Base-by-base conservation (phyloP, 2,888 invertebrate genomes). In the Idaea straminata region DNA sequence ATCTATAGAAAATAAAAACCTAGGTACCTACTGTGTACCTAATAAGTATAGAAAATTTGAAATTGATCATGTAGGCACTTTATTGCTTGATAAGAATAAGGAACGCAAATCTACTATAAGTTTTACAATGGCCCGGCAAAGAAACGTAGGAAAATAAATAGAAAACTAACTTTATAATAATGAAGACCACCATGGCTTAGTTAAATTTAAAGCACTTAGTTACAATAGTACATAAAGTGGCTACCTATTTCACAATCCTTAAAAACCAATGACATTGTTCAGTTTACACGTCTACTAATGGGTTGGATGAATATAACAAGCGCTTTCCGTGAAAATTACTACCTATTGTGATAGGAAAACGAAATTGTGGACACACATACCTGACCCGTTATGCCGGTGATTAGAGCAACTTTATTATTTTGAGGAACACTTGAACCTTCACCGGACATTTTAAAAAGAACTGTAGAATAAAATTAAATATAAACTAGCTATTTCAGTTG, bases 321-420 rank as follows among this genome's bases (percentile, higher is more conserved):
- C 58, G 61, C 61, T 60, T 61, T 25, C 35, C 25, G 63, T 16
- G 57, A 61, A 61, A 57, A 13, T 38, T 7, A 25, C 58, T 38
- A 38, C 47, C 13, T 7, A 47, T 47, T 47, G 47, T 47, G 10
- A 6, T 5, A 47, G 47, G 59, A 62, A 34, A 62, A 47, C 36
- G 7, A 35, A 61, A 63, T 66, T 64, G 61, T 57, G 34, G 66
- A 65, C 67, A 62, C 7, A 81, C 85, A 84, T 94, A 99, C 99
- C 95, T 99, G 99, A 57, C 99, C 99, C 59, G 98, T 98, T 69
- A 99, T 99, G 74, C 99, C 99, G 68, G 99, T 99, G 80, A 99
- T 97, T 66, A 99, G 92, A 13, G 99, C 99, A 62, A 98, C 94
- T 88, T 95, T 96, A 77, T 87, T 92, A 65, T 84, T 86, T 36